Evolutionary conservation across 2,888 invertebrate genomes (phyloP).

Genomic region (Germaria angustata): DNA sequence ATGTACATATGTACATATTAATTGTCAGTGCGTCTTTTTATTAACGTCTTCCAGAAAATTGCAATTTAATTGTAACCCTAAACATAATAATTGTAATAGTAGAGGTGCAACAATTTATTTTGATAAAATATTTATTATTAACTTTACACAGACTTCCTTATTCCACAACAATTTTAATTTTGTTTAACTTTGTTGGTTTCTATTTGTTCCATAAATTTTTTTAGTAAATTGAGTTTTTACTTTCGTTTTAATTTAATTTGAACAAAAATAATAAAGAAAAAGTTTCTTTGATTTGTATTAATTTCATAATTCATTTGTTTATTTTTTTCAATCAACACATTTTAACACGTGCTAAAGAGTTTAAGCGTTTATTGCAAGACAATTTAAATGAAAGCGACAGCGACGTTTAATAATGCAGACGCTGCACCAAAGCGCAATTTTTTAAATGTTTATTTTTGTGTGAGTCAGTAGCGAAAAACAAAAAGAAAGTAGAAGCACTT

Average conservation of each 20-base stretch:
- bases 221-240: slow-evolving; percentile 7
- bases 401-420: too few species aligned
- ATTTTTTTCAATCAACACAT: not conserved
- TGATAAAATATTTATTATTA: not conserved
- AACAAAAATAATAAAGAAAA: not conserved
- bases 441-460: too few species aligned
- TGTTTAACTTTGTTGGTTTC: not conserved
- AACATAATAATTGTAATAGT: not conserved
- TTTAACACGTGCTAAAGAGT: slow-evolving; percentile 39
- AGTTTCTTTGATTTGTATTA: slow-evolving; percentile 1
- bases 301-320: not conserved
- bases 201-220: not conserved
- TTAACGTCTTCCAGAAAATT: not conserved
- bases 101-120: slow-evolving; percentile 1
- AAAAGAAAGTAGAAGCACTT: too few species aligned
- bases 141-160: slow-evolving; percentile 44
- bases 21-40: slow-evolving; percentile 19
- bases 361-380: not conserved
- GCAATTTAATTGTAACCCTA: not conserved
- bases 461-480: too few species aligned
- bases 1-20: too few species aligned
- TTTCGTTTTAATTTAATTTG: slow-evolving; percentile 17
- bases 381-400: not conserved
- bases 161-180: slow-evolving; percentile 29
- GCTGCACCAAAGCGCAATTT: too few species aligned